Conservation (phyloP, 2,888 invertebrate genomes). For the Fabriciana adippe region DNA sequence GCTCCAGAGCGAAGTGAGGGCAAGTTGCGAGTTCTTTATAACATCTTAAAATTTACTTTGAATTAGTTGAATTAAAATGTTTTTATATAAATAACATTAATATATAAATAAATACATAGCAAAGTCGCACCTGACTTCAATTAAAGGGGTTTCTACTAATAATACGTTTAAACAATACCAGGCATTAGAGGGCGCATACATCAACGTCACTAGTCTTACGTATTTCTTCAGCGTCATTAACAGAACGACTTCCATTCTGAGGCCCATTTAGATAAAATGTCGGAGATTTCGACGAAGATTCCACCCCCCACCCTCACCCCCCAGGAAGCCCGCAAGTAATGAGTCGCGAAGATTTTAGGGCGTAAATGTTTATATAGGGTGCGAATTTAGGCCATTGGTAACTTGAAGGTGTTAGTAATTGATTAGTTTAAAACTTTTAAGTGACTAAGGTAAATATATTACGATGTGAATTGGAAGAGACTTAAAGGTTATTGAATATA, state of each 20-base stretch:
- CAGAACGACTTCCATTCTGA: constrained; percentile 76
- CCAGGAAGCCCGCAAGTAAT: constrained; percentile 64
- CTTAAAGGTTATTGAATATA: too few species aligned
- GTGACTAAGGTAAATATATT: constrained; percentile 2
- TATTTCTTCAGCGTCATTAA: constrained; percentile 81
- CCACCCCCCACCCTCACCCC: constrained; percentile 44
- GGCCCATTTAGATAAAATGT: constrained; percentile 82
- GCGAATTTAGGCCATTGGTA: constrained; percentile 67
- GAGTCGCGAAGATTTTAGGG: constrained; percentile 81
- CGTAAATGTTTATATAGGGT: constrained; percentile 80
- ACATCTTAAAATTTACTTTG: too few species aligned
- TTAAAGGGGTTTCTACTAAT: constrained; percentile 29
- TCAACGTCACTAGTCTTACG: constrained; percentile 70
- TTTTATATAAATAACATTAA: background rate
- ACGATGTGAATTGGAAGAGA: background rate
- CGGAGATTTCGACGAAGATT: constrained; percentile 80
- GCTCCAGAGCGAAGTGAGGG: background rate
- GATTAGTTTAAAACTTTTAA: constrained; percentile 34
- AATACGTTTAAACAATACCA: constrained; percentile 34
- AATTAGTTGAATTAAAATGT: too few species aligned
- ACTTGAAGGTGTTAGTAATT: constrained; percentile 37
- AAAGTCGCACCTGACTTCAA: constrained; percentile 31
- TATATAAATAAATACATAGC: constrained; percentile 10
- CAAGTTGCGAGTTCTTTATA: background rate
- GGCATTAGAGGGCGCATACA: constrained; percentile 38